A percentile compares a stretch with the other conserved stretches of the same genome.
phyloP scores from a whole-genome alignment of 2,888 invertebrate species.

The Lasius platythorax region DNA sequence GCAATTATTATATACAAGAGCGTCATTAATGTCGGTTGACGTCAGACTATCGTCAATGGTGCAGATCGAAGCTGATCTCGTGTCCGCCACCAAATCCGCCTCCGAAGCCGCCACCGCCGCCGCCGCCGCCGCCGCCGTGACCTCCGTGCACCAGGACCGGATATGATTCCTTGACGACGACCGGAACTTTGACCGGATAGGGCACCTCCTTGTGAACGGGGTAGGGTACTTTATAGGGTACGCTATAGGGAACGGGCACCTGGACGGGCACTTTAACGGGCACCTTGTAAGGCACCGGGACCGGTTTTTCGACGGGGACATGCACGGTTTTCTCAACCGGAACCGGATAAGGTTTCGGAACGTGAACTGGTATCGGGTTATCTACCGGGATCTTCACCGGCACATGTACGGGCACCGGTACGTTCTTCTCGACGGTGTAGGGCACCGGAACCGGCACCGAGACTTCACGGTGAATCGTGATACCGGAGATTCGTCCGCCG shows the following conservation, averaged over 20 bases:
- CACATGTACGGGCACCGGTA: slow-evolving; percentile 81
- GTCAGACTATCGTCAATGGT: slow-evolving; percentile 64
- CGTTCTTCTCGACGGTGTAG: slow-evolving; percentile 80
- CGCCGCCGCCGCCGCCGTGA: slow-evolving; percentile 65
- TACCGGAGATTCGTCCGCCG: slow-evolving; percentile 79
- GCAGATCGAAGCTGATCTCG: slow-evolving; percentile 54
- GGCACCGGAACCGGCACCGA: slow-evolving; percentile 81
- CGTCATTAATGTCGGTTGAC: slow-evolving; percentile 48
- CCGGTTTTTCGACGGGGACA: slow-evolving; percentile 81
- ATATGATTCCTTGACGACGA: slow-evolving; percentile 79
- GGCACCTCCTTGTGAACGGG: slow-evolving; percentile 76
- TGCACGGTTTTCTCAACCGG: slow-evolving; percentile 78
- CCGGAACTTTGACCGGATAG: slow-evolving; percentile 74
- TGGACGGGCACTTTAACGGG: slow-evolving; percentile 80
- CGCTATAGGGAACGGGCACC: slow-evolving; percentile 79
- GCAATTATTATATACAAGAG: slow-evolving; percentile 72
- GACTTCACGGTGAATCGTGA: slow-evolving; percentile 82
- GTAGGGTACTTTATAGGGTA: slow-evolving; percentile 78
- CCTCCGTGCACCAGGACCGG: slow-evolving; percentile 77
- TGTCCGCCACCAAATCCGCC: slow-evolving; percentile 63
- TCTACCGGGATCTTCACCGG: slow-evolving; percentile 81
- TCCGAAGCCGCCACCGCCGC: slow-evolving; percentile 59
- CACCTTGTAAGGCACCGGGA: slow-evolving; percentile 80
- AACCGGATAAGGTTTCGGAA: slow-evolving; percentile 80
- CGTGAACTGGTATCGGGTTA: slow-evolving; percentile 78